These are phyloP conservation scores for Alexandromys fortis DNA, from an alignment of 2,113 vertebrate species.

Conservation along the genomic window DNA sequence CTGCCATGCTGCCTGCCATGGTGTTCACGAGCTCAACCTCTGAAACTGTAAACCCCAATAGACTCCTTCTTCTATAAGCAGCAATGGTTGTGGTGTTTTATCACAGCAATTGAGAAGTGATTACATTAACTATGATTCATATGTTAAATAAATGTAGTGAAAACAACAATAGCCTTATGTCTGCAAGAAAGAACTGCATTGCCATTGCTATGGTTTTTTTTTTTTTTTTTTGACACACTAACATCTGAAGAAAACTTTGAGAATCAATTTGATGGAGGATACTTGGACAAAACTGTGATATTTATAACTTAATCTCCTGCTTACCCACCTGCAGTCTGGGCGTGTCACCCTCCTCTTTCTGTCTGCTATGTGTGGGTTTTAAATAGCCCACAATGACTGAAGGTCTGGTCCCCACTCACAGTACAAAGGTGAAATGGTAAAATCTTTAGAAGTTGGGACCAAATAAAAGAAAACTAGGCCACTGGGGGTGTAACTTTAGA, in stretches of 20 bases:
- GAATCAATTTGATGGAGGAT: neutral
- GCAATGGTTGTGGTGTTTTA: neutral
- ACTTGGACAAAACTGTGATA: neutral
- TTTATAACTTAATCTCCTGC: neutral
- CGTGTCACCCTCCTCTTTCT: neutral
- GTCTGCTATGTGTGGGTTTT: neutral
- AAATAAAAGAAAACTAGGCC: neutral
- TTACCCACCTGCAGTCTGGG: neutral
- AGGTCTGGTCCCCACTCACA: neutral
- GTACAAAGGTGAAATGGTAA: neutral
- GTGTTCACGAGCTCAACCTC: neutral
- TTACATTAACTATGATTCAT: neutral
- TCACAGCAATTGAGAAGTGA: neutral
- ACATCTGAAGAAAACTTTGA: neutral
- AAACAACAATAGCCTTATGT: neutral
- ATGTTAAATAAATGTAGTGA: constrained; percentile 21
- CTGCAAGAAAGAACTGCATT: neutral
- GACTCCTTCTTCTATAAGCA: neutral
- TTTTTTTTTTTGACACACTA: neutral
- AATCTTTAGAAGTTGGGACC: neutral
- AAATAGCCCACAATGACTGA: neutral
- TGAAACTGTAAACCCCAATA: neutral
- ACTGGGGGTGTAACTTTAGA: neutral
- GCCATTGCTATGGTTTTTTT: neutral
- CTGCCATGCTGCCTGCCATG: neutral